Base-by-base conservation (phyloP, 2,113 vertebrate species). In the Nematolebias whitei region DNA sequence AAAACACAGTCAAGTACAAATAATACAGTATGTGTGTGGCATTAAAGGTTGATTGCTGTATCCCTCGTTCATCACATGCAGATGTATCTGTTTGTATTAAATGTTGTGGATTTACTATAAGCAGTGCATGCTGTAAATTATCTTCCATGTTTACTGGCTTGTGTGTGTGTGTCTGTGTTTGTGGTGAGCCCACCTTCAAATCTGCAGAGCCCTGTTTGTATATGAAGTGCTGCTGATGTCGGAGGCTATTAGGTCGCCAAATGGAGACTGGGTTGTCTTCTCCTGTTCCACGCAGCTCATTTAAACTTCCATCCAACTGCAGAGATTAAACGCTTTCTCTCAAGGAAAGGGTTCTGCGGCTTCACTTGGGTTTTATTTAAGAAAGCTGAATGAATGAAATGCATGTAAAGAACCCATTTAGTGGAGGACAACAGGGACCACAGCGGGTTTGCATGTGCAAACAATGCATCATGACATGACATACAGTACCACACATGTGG, bases 371-470 rank as follows among this genome's bases (percentile, higher is more conserved):
- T 71, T 50, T 72, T 40, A 44, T 85, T 83, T 78, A 76, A 83
- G 79, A 81, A 73, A 69, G 26, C 19, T 20, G 54, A 84, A 68
- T 85, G 85, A 88, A 79, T 88, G 88, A 91, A 83, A 78, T 79
- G 88, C 82, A 87, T 87, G 85, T 88, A 79, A 89, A 87, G 84
- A 87, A 73, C 57, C 84, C 79, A 80, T 87, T 90, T 88, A 86
- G 79, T 72, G 22, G 51, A 58, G 78, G 73, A 85, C 75, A 69
- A 74, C 71, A 49, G 63, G 60, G 62, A 35, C 23, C 44, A 12
- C 75, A 53, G 80, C n/a, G 71, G 80, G 62, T 82, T 76, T 78
- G 56, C 53, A 68, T 69, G 56, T 70, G 57, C 64, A 79, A 80
- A 82, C 74, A 76, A 76, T 81, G 78, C 23, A 81, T 80, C 65